Base-by-base conservation (phyloP, 2,113 vertebrate species). In the Perognathus longimembris region DNA sequence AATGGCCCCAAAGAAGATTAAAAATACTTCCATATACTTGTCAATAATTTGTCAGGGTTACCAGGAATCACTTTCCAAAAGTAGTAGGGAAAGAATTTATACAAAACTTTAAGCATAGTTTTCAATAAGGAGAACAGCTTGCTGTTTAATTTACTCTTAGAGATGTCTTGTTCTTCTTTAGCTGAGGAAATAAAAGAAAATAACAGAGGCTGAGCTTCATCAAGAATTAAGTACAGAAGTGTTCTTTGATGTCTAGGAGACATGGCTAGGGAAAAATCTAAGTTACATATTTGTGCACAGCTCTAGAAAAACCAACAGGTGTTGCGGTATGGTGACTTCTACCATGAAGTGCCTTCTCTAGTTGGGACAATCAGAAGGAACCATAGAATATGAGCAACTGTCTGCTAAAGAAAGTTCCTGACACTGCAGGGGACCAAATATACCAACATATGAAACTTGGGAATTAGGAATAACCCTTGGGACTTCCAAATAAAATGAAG, bases 141-240 rank as follows among this genome's bases (percentile, higher is more conserved):
- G 63, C 77, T 76, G n/a, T 59, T 15, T 75, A 4, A 36, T 83
- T 90, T 71, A 38, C 10, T 38, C 30, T 42, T 81, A 38, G 15
- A 70, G 24, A 69, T 0, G 5, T 50, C 15, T 59, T 36, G 2
- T n/a, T 86, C 11, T 93, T 71, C 26, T 22, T 54, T 89, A 7
- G 54, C 38, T 22, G 86, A 18, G 24, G 7, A 79, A 83, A 24
- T 40, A 12, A 78, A 85, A 70, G 17, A 70, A 82, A 92, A 64
- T 34, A 7, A 64, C 14, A 38, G 57, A 86, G 26, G 18, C 26
- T n/a, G 32, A 30, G 11, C 18, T 86, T 77, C 73, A 18, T 21
- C 34, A 71, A 67, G 3, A 94, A 20, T 17, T 26, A 7, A 2
- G 10, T 20, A 12, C 26, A 74, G 1, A 89, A 59, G 66, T 32